Base-by-base conservation (phyloP, 2,797 vertebrate genomes). In the Champsocephalus gunnari region DNA sequence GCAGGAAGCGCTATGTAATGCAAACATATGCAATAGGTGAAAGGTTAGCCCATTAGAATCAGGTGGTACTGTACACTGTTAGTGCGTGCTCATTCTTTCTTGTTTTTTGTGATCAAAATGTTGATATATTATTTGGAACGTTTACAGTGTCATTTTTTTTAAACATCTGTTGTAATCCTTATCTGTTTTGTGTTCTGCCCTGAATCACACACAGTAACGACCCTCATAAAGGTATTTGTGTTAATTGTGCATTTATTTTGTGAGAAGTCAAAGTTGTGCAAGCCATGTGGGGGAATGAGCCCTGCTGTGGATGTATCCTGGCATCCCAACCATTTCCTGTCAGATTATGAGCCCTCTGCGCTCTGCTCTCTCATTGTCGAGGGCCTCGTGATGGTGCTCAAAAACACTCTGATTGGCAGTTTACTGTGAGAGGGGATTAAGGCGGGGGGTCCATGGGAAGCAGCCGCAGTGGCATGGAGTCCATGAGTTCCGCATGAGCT, bases 321-420 rank as follows among this genome's bases (percentile, higher is more conserved):
- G 98, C 97, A 99, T 99, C 93, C 95, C 95, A 97, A 94, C 95
- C 96, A 98, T 99, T 99, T 99, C 98, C 97, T 99, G 95, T 93
- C 79, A 89, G 95, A 96, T 97, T 97, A 96, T 94, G 95, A 95
- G 94, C 94, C 92, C 90, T 95, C 94, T 92, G 91, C 91, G 94
- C 93, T 96, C 94, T 93, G 94, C 95, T 96, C 96, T 87, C 87
- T 84, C 95, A 95, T 96, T 95, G 95, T 96, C 90, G 77, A 94
- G 88, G 96, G 96, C 94, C 93, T 96, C 95, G 94, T 95, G 94
- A 95, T 95, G 95, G 93, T 94, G 93, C 95, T 96, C 92, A 94
- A 95, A 96, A 95, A 95, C 94, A 75, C 92, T 87, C 95, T 94
- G 95, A 96, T 94, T 95, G 92, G 95, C 96, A 95, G 94, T 96